phyloP scores from a whole-genome alignment of 2,113 vertebrate species.

The Daboia siamensis region DNA sequence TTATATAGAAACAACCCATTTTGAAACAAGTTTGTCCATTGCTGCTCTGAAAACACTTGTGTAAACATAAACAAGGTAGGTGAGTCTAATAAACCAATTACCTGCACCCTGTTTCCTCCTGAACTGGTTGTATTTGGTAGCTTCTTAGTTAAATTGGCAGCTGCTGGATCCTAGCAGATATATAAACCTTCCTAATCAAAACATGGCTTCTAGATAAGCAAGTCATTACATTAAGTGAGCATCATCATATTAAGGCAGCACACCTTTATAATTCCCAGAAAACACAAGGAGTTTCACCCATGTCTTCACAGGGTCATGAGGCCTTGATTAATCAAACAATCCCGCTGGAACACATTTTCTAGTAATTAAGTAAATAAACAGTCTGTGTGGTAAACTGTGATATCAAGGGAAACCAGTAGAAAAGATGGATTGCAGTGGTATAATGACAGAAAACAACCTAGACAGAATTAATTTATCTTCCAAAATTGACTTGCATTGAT shows the following conservation, averaged over 20 bases:
- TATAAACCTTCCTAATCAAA: conserved; percentile 23
- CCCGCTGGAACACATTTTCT: not conserved
- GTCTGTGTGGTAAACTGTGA: not conserved
- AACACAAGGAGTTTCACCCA: not conserved
- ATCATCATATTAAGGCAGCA: not conserved
- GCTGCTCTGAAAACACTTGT: conserved; percentile 30
- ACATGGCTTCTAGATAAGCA: conserved; percentile 21
- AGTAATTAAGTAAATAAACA: not conserved
- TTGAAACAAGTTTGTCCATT: conserved; percentile 45
- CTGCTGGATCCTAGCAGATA: not conserved
- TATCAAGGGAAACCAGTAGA: not conserved
- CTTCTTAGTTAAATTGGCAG: conserved; percentile 19
- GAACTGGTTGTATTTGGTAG: conserved; percentile 21
- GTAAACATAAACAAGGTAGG: conserved; percentile 27
- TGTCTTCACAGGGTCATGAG: not conserved
- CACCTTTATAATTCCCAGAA: not conserved
- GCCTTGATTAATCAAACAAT: not conserved
- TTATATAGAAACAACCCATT: conserved; percentile 39
- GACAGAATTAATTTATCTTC: not conserved
- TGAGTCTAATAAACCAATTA: conserved; percentile 46
- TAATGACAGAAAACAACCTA: not conserved
- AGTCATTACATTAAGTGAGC: conserved; percentile 4
- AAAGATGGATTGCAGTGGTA: not conserved
- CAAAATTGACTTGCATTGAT: not conserved
- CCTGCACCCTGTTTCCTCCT: not conserved